Conservation (phyloP, 2,888 invertebrate genomes). For the Argyra leucocephala region DNA sequence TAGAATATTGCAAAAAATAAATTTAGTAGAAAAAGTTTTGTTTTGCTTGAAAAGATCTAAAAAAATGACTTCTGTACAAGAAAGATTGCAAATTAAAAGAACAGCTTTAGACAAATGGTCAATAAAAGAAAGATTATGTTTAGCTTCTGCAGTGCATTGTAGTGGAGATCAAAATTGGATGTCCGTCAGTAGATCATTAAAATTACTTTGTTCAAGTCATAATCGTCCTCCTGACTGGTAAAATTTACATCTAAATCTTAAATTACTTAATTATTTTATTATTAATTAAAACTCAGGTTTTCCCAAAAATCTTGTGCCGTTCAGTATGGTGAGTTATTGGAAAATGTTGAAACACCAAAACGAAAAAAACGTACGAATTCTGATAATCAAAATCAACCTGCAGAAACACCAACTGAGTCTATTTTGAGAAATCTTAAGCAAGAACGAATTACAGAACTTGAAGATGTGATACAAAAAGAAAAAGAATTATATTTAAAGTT, state of each 20-base stretch:
- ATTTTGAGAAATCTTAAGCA: constrained; percentile 67
- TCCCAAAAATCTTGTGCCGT: constrained; percentile 84
- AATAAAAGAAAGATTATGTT: constrained; percentile 68
- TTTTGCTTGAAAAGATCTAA: too few relatives aligned
- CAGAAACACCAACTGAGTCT: constrained; percentile 66
- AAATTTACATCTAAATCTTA: background rate
- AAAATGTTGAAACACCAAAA: constrained; percentile 75
- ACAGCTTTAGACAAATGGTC: constrained; percentile 78
- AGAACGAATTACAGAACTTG: constrained; percentile 69
- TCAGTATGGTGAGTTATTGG: constrained; percentile 73
- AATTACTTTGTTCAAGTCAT: constrained; percentile 58
- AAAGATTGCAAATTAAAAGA: constrained; percentile 49
- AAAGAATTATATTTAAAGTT: constrained; percentile 64
- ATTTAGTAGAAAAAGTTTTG: too few relatives aligned
- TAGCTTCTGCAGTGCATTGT: constrained; percentile 75
- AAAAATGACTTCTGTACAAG: constrained; percentile 31
- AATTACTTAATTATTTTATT: background rate
- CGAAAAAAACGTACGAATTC: constrained; percentile 61
- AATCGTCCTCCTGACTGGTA: constrained; percentile 68
- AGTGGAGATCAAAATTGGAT: constrained; percentile 90
- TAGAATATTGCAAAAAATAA: too few relatives aligned
- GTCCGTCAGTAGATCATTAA: constrained; percentile 71
- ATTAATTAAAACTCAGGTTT: constrained; percentile 45
- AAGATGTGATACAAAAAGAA: constrained; percentile 59
- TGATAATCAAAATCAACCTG: constrained; percentile 28